Percentiles rank a stretch among this genome's conserved stretches.
These are phyloP conservation scores for Pseudanteris insignis DNA, from an alignment of 2,888 invertebrate genomes.

Conservation along the genomic window DNA sequence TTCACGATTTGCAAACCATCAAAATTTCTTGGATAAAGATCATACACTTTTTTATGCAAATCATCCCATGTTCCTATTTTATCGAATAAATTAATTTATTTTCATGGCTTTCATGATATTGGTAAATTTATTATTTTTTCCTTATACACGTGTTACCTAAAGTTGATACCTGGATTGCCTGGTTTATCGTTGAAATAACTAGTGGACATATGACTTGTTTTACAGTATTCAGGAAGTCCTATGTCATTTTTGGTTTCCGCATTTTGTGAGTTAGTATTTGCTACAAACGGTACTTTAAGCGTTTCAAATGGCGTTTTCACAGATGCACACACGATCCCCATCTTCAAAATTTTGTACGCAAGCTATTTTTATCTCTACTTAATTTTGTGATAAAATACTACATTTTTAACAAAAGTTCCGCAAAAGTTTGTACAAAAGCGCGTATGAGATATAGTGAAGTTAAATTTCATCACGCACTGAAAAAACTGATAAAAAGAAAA, in stretches of 20 bases:
- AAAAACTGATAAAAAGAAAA: too few species aligned
- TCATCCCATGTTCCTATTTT: slow-evolving; percentile 62
- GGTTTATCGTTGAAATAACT: slow-evolving; percentile 13
- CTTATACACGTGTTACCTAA: slow-evolving; percentile 27
- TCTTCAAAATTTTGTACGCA: slow-evolving; percentile 3
- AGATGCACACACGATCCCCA: slow-evolving; percentile 12
- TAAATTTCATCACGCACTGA: too few species aligned
- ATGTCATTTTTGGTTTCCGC: not conserved
- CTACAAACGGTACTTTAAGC: slow-evolving; percentile 1
- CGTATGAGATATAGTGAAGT: too few species aligned
- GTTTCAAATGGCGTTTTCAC: slow-evolving; percentile 4
- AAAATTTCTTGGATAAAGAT: slow-evolving; percentile 59
- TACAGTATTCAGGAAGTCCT: not conserved
- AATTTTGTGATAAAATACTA: too few species aligned
- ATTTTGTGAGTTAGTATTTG: not conserved
- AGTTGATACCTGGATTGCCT: slow-evolving; percentile 39
- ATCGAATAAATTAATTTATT: too few species aligned
- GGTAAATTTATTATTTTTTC: slow-evolving; percentile 4
- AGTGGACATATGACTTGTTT: not conserved
- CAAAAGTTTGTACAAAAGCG: too few species aligned
- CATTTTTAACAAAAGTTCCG: too few species aligned
- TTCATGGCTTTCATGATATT: too few species aligned
- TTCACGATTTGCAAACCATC: slow-evolving; percentile 56
- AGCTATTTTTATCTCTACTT: too few species aligned
- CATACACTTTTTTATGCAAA: slow-evolving; percentile 58